Conservation (phyloP, 2,888 invertebrate species). For the Timandra comae region DNA sequence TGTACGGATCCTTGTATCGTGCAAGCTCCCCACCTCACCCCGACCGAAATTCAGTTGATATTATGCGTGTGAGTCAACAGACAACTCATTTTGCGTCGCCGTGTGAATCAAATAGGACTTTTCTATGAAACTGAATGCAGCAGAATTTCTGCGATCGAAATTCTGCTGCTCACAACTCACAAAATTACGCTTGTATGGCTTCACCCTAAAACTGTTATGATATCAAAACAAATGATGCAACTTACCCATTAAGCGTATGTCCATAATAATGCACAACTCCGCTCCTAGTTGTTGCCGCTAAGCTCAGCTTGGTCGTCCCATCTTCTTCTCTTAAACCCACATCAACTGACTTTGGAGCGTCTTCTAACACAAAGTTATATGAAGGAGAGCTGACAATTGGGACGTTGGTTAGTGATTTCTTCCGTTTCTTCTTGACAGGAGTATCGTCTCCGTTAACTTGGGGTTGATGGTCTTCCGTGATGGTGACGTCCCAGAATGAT, state of each 20-base stretch:
- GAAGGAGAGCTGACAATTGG: slow-evolving; percentile 35
- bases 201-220: too few species aligned
- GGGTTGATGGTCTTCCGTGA: slow-evolving; percentile 42
- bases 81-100: too few species aligned
- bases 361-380: slow-evolving; percentile 82
- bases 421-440: slow-evolving; percentile 51
- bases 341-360: slow-evolving; percentile 73
- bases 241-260: slow-evolving; percentile 85
- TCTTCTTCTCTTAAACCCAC: slow-evolving; percentile 69
- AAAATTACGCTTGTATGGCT: too few species aligned
- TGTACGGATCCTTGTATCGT: too few species aligned
- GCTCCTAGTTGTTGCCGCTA: slow-evolving; percentile 80
- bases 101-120: too few species aligned
- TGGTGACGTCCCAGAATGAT: slow-evolving; percentile 65
- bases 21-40: too few species aligned
- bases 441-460: slow-evolving; percentile 50
- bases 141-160: too few species aligned
- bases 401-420: slow-evolving; percentile 36
- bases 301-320: slow-evolving; percentile 67
- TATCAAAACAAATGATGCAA: slow-evolving; percentile 7
- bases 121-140: too few species aligned
- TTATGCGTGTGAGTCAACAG: too few species aligned
- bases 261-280: slow-evolving; percentile 88
- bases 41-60: too few species aligned
- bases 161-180: too few species aligned